Conservation (phyloP, 2,113 vertebrate genomes). For the Serilophus lunatus region DNA sequence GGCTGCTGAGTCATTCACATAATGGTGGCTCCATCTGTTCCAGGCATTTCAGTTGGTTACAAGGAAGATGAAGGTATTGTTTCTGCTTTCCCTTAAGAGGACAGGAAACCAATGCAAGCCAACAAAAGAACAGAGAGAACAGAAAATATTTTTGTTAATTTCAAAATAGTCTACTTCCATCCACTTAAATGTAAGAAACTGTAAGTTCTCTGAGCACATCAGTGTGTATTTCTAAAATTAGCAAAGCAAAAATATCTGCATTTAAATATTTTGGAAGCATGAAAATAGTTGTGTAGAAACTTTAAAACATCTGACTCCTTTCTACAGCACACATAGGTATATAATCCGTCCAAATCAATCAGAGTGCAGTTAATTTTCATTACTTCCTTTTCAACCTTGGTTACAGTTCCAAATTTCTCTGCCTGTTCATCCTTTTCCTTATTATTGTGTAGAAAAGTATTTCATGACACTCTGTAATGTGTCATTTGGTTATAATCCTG, state of each 20-base stretch:
- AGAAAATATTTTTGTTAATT: background rate
- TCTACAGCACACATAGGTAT: background rate
- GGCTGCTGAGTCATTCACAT: background rate
- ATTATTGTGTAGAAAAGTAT: background rate
- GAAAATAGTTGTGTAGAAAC: background rate
- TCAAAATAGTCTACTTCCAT: background rate
- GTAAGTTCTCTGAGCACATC: background rate
- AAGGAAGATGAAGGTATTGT: background rate
- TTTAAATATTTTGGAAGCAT: background rate
- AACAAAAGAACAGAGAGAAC: background rate
- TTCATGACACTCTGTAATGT: background rate
- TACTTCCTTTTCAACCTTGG: background rate
- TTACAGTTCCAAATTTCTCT: background rate
- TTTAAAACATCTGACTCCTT: background rate
- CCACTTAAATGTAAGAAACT: background rate
- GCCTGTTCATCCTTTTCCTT: background rate
- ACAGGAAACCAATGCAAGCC: background rate
- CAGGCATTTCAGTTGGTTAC: background rate
- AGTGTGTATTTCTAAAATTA: background rate
- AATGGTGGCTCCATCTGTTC: conserved; percentile 37
- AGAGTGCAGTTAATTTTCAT: background rate
- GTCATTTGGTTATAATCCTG: background rate
- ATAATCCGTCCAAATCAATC: background rate
- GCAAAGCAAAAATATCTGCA: background rate
- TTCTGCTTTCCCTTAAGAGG: background rate